phyloP scores from a whole-genome alignment of 1,140 invertebrate species.

The Papilio xuthus region DNA sequence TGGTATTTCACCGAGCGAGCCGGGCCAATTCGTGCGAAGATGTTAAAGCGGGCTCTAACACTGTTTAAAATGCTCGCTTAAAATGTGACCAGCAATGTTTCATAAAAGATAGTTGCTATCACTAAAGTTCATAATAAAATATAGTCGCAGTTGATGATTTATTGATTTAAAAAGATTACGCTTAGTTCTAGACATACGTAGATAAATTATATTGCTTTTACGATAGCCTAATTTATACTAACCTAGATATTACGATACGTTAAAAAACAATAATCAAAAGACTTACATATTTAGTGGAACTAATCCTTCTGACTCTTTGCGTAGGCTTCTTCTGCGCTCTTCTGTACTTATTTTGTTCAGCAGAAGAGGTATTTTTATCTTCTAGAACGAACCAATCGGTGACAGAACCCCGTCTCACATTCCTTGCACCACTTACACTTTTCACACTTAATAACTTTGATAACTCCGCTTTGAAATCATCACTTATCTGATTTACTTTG shows the following conservation, averaged over 20 bases:
- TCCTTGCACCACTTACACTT: slow-evolving; percentile 48
- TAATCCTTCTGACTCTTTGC: slow-evolving; percentile 68
- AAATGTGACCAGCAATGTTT: no score
- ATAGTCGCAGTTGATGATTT: no score
- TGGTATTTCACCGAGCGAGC: no score
- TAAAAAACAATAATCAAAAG: slow-evolving; percentile 21
- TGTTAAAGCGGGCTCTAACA: no score
- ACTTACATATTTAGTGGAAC: slow-evolving; percentile 79
- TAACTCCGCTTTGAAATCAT: slow-evolving; percentile 70
- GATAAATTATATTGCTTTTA: not conserved
- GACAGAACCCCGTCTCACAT: slow-evolving; percentile 64
- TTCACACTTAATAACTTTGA: slow-evolving; percentile 57
- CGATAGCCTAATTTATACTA: not conserved
- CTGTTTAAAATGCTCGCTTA: no score
- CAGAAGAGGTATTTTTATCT: slow-evolving; percentile 49
- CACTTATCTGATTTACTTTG: slow-evolving; percentile 65
- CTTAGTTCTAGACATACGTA: not conserved
- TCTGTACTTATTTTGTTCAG: slow-evolving; percentile 63
- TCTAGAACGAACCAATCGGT: slow-evolving; percentile 77
- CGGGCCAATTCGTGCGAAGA: no score
- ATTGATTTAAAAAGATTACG: not conserved
- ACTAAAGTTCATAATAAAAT: no score
- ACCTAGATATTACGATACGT: not conserved
- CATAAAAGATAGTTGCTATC: no score
- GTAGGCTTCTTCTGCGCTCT: slow-evolving; percentile 69